A percentile compares a stretch with the other conserved stretches of the same genome.
phyloP scores from a whole-genome alignment of 2,113 vertebrate species.

The Atherinomorus stipes region DNA sequence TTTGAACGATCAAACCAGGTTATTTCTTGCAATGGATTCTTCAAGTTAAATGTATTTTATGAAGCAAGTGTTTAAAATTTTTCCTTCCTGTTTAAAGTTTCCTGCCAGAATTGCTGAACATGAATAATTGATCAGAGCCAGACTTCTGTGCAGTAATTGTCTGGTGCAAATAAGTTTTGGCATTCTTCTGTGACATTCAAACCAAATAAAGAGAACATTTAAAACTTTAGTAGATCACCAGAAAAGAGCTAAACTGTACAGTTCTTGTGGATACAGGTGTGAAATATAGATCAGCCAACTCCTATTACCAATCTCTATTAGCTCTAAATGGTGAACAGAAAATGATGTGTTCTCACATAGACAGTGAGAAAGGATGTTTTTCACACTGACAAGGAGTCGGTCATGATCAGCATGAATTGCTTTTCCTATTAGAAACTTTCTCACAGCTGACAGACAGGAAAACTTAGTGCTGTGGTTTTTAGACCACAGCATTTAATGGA shows the following conservation, averaged over 20 bases:
- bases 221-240: neutral
- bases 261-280: neutral
- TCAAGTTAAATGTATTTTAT: neutral
- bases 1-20: too few relatives aligned
- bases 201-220: neutral
- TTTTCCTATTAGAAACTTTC: constrained; percentile 35
- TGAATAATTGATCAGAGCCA: neutral
- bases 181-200: neutral
- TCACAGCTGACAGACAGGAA: constrained; percentile 37
- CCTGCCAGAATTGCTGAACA: neutral
- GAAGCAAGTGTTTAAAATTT: neutral
- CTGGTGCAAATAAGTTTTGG: neutral
- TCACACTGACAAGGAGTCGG: neutral
- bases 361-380: neutral
- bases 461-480: constrained; percentile 57
- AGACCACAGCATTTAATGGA: constrained; percentile 23
- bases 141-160: neutral
- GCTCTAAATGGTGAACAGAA: neutral
- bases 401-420: neutral
- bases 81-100: neutral
- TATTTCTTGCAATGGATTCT: too few relatives aligned
- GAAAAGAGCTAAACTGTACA: neutral
- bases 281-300: neutral
- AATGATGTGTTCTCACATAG: neutral
- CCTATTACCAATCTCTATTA: neutral